phyloP scores from a whole-genome alignment of 2,888 invertebrate species.

The Diaphora mendica region DNA sequence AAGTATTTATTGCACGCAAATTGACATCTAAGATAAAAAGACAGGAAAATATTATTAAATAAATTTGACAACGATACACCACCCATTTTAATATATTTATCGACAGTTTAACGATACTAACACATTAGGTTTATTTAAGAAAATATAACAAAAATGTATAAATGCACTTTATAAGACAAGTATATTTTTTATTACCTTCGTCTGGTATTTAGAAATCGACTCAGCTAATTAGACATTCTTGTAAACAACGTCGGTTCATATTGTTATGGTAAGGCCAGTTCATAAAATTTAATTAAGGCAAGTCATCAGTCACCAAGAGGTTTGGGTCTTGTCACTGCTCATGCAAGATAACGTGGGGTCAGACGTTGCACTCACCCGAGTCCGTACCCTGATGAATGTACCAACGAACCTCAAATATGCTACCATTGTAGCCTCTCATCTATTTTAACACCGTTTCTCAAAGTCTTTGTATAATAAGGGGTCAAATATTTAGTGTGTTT shows the following conservation, averaged over 20 bases:
- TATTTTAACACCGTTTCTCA: constrained; percentile 30
- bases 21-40: neutral
- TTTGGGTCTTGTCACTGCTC: constrained; percentile 77
- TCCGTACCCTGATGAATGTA: constrained; percentile 81
- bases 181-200: too few relatives aligned
- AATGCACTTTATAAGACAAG: neutral
- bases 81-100: neutral
- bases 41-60: neutral
- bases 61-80: neutral
- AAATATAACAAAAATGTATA: neutral
- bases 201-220: neutral
- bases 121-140: neutral
- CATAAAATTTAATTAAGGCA: constrained; percentile 84
- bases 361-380: constrained; percentile 72
- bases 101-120: neutral
- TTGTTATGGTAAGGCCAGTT: constrained; percentile 62
- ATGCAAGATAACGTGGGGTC: constrained; percentile 83
- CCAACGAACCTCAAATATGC: constrained; percentile 83
- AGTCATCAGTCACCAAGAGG: constrained; percentile 83
- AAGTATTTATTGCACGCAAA: neutral
- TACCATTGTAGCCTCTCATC: constrained; percentile 68
- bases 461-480: neutral
- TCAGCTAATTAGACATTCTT: constrained; percentile 28
- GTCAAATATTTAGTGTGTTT: neutral
- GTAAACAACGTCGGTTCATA: constrained; percentile 32